These are phyloP conservation scores for Parasteatoda lunata DNA, from an alignment of 2,888 invertebrate species.

Conservation along the genomic window DNA sequence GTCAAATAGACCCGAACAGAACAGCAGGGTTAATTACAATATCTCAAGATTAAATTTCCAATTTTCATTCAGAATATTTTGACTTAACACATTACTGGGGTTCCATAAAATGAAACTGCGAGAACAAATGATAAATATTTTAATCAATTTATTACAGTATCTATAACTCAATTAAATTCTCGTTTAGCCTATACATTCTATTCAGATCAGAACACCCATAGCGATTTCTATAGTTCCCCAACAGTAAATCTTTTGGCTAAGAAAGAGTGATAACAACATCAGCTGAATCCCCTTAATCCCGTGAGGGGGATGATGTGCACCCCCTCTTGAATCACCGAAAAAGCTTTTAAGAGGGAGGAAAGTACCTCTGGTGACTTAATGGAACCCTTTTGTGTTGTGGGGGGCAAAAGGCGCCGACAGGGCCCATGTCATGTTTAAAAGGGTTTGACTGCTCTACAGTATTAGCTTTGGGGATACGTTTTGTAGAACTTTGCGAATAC, in stretches of 20 bases:
- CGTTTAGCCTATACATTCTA: no score
- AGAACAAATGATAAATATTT: no score
- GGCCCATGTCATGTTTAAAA: slow-evolving; percentile 43
- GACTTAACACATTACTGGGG: no score
- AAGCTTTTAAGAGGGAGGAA: slow-evolving; percentile 62
- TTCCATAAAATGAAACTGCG: no score
- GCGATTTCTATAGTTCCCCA: background rate
- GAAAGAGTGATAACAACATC: slow-evolving; percentile 36
- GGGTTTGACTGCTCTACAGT: slow-evolving; percentile 33
- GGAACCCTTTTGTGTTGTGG: slow-evolving; percentile 50
- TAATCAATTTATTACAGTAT: no score
- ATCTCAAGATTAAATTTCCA: no score
- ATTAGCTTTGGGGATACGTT: background rate
- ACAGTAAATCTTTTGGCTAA: slow-evolving; percentile 53
- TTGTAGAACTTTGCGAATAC: background rate
- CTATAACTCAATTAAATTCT: no score
- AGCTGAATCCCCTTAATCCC: slow-evolving; percentile 29
- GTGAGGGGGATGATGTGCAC: background rate
- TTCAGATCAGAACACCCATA: no score
- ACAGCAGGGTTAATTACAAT: no score
- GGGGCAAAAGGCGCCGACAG: slow-evolving; percentile 47
- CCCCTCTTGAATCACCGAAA: slow-evolving; percentile 53
- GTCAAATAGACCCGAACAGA: no score
- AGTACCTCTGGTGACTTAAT: slow-evolving; percentile 53
- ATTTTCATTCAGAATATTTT: no score